These are phyloP conservation scores for Hermaeophaga mercurialis DNA, from an alignment of 2,888 invertebrate species.

Conservation along the genomic window DNA sequence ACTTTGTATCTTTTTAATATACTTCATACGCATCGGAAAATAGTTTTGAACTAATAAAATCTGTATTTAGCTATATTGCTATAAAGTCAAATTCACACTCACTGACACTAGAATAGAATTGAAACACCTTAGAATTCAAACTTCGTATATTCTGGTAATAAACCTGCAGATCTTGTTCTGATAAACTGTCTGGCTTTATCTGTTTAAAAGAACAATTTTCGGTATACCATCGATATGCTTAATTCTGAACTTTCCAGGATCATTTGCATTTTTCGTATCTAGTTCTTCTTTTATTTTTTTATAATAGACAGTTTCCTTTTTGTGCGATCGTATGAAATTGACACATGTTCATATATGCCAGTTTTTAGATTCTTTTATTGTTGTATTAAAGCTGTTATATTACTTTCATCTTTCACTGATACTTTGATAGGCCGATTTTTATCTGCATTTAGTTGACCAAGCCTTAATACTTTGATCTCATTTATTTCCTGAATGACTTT, in stretches of 20 bases:
- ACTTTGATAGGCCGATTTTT: conserved; percentile 6
- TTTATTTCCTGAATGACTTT: too few species aligned
- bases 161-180: too few species aligned
- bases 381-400: background rate
- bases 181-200: background rate
- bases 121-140: too few species aligned
- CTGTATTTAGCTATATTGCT: too few species aligned
- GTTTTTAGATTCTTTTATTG: background rate
- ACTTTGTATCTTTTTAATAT: too few species aligned
- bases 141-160: too few species aligned
- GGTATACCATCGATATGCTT: too few species aligned
- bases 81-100: too few species aligned
- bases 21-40: too few species aligned
- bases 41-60: too few species aligned
- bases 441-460: background rate
- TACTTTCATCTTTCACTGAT: conserved; percentile 1
- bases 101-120: too few species aligned
- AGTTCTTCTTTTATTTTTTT: conserved; percentile 1
- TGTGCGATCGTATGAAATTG: conserved; percentile 6
- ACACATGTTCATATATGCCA: background rate
- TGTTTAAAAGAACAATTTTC: conserved; percentile 2
- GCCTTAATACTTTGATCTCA: background rate
- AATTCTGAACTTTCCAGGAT: background rate
- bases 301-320: background rate
- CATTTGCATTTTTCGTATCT: background rate